Percentiles rank a stretch among this genome's conserved stretches.
Conservation (phyloP, 1,140 invertebrate species). For the Diorhabda carinulata region DNA sequence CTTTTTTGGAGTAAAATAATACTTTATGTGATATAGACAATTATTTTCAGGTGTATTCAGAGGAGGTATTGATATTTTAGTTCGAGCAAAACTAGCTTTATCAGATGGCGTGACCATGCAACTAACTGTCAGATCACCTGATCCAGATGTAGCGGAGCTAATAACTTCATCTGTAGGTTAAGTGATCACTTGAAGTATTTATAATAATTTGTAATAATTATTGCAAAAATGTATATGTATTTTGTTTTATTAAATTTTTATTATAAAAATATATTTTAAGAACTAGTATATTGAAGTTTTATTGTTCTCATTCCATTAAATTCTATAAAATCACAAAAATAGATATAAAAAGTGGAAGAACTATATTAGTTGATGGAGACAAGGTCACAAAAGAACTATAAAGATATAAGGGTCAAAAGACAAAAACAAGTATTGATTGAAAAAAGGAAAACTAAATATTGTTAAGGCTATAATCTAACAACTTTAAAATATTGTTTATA, state of each 20-base stretch:
- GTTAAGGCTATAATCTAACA: too few relatives aligned
- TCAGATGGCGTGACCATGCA: constrained; percentile 72
- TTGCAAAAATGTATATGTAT: constrained; percentile 1
- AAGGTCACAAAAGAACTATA: too few relatives aligned
- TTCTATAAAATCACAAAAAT: too few relatives aligned
- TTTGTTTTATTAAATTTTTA: background rate
- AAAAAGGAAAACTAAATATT: too few relatives aligned
- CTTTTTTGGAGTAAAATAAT: too few relatives aligned
- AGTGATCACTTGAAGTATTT: constrained; percentile 31
- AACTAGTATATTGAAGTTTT: too few relatives aligned
- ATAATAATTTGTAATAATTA: background rate
- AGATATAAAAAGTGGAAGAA: too few relatives aligned
- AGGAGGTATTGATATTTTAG: constrained; percentile 84
- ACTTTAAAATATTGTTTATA: background rate
- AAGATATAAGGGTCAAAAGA: too few relatives aligned
- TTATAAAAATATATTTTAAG: background rate
- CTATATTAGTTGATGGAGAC: too few relatives aligned
- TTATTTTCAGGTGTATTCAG: constrained; percentile 70
- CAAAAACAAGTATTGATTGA: too few relatives aligned
- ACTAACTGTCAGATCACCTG: constrained; percentile 60
- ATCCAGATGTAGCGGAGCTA: constrained; percentile 74
- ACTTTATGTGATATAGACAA: background rate
- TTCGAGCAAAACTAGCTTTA: constrained; percentile 78
- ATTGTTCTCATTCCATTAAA: too few relatives aligned
- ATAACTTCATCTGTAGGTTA: constrained; percentile 83